Evolutionary conservation across 1,140 invertebrate genomes (phyloP).

Genomic region (Chymomyza costata): DNA sequence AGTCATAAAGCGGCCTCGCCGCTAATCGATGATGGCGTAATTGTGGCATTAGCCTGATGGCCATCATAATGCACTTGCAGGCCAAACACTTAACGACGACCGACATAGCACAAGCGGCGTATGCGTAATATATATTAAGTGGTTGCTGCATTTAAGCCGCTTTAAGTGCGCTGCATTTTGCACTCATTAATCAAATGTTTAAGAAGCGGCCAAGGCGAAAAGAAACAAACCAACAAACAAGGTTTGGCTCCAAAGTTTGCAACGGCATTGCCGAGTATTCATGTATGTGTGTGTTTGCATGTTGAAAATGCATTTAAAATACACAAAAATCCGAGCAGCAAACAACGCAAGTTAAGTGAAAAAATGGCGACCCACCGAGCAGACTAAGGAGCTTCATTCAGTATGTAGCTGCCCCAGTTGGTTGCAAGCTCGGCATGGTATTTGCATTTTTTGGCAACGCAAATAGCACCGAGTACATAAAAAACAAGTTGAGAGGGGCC

Average conservation of each 20-base stretch:
- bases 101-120: slow-evolving; percentile 38
- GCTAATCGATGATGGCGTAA: slow-evolving; percentile 37
- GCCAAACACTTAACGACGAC: no score
- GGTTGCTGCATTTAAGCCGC: slow-evolving; percentile 21
- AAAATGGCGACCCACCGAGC: slow-evolving; percentile 11
- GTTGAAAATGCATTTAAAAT: slow-evolving; percentile 71
- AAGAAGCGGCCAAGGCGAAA: slow-evolving; percentile 42
- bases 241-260: slow-evolving; percentile 33
- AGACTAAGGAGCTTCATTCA: not conserved
- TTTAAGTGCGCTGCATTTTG: slow-evolving; percentile 38
- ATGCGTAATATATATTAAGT: slow-evolving; percentile 67
- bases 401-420: no score
- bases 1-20: not conserved
- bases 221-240: slow-evolving; percentile 19
- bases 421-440: slow-evolving; percentile 43
- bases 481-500: slow-evolving; percentile 53
- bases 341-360: slow-evolving; percentile 57
- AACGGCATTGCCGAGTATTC: no score
- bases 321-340: slow-evolving; percentile 61
- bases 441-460: slow-evolving; percentile 66
- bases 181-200: slow-evolving; percentile 70
- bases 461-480: slow-evolving; percentile 59
- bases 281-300: slow-evolving; percentile 32
- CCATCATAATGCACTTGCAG: not conserved
- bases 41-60: slow-evolving; percentile 21